Evolutionary conservation across 2,797 vertebrate genomes (phyloP), one percentile per base, ranked within the genome.

Genomic region (Pygocentrus nattereri): DNA sequence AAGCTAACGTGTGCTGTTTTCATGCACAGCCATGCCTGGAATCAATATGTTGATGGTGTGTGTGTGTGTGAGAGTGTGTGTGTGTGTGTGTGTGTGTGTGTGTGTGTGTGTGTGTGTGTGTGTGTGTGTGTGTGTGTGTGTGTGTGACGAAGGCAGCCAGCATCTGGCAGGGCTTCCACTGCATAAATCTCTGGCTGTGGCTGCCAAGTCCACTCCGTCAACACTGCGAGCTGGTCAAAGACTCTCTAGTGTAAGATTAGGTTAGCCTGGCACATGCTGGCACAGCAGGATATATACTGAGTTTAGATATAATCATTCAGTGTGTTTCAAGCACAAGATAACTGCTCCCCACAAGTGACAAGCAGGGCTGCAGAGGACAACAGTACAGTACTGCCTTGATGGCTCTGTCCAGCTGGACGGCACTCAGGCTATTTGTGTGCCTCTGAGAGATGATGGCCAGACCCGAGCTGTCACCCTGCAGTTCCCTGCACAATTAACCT

Each of bases 161-260:
- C 19, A 44, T 78, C 83, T 81, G 78, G 81, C 81, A 83, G 44
- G 44, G 34, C 64, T 83, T 76, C 25, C 70, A 67, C 72, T 58
- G 58, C 52, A 82, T 85, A 82, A 85, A 82, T 85, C 84, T 85
- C 41, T 49, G 41, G 10, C 65, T 58, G 58, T 21, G 52, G 38
- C 50, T 79, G 76, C 77, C 76, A 82, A 76, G 69, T 73, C 50
- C 38, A 76, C 82, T 83, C 72, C 47, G 74, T 79, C 72, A 83
- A 52, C 77, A 71, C 72, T 70, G 74, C 65, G 52, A 75, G 77
- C 82, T 64, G 65, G 77, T 83, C 82, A 79, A 83, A 83, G 82
- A 79, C 62, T 70, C 76, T 79, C 82, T 64, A 71, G 71, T 83
- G 82, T 75, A 64, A 62, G 75, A 52, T 56, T 69, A 70, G 64